phyloP scores from a whole-genome alignment of 2,888 invertebrate species.

The Cephus runcator region DNA sequence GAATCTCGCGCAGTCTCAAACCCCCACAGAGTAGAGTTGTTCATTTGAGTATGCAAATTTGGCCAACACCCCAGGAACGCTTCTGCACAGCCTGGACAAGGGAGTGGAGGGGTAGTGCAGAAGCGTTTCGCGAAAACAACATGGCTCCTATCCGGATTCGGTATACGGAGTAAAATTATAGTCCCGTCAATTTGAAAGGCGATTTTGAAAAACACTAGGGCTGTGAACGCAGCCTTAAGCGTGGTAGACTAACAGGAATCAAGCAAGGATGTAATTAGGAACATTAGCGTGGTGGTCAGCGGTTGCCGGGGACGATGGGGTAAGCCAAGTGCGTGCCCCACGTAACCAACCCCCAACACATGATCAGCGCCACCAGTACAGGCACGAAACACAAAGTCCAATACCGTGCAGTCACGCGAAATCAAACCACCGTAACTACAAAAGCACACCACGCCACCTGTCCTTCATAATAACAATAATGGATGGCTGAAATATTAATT shows the following conservation, averaged over 20 bases:
- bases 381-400: conserved; percentile 9
- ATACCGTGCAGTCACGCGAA: conserved; percentile 54
- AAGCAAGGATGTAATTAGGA: conserved; percentile 46
- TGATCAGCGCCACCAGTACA: not conserved
- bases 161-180: too few species aligned
- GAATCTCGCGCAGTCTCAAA: conserved; percentile 8
- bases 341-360: not conserved
- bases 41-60: conserved; percentile 30
- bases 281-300: conserved; percentile 43
- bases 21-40: conserved; percentile 15
- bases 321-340: not conserved
- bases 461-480: conserved; percentile 45
- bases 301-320: conserved; percentile 26
- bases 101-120: too few species aligned
- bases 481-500: conserved; percentile 50
- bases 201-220: too few species aligned
- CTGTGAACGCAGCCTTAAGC: conserved; percentile 13
- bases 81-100: not conserved
- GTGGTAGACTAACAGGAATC: conserved; percentile 41
- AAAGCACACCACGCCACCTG: conserved; percentile 44
- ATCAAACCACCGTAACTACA: conserved; percentile 46
- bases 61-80: conserved; percentile 9
- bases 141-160: conserved; percentile 2
- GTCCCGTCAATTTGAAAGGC: too few species aligned
- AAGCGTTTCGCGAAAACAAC: conserved; percentile 15